phyloP scores from a whole-genome alignment of 2,888 invertebrate genomes.

The Drosophila crucigera region DNA sequence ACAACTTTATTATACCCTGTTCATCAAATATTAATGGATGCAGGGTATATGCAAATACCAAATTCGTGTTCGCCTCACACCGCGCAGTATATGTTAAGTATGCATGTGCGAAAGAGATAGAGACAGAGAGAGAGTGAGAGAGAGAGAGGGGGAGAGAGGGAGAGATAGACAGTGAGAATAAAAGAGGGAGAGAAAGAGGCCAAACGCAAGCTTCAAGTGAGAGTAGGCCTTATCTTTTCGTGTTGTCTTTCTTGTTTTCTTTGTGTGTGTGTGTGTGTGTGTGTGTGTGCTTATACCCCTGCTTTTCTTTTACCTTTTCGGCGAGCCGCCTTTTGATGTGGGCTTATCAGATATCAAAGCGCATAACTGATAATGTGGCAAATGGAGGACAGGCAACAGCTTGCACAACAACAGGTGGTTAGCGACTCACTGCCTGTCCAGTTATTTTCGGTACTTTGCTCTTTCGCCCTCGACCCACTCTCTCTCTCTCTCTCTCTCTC shows the following conservation, averaged over 20 bases:
- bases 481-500: not conserved
- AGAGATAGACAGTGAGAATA: not conserved
- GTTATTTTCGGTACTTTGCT: not conserved
- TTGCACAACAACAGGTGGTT: constrained; percentile 54
- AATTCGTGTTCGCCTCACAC: constrained; percentile 37
- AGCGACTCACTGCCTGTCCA: not conserved
- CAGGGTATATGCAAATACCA: constrained; percentile 22
- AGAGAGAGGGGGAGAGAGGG: not conserved
- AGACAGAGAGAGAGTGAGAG: not conserved
- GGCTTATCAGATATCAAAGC: constrained; percentile 82
- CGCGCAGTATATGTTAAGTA: not conserved
- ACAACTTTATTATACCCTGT: not conserved
- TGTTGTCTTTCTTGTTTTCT: constrained; percentile 7
- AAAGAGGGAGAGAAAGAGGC: not conserved
- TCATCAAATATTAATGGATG: not conserved
- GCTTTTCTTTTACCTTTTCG: constrained; percentile 46
- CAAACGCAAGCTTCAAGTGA: not conserved
- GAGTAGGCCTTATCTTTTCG: constrained; percentile 9
- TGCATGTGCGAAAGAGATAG: not conserved
- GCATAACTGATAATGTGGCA: constrained; percentile 81
- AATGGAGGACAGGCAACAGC: constrained; percentile 42
- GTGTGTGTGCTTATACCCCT: constrained; percentile 23
- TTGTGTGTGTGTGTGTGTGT: constrained; percentile 6
- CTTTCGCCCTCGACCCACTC: not conserved
- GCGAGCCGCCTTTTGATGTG: constrained; percentile 71